These are phyloP conservation scores for Megalops atlanticus DNA, from an alignment of 2,113 vertebrate species.

Conservation along the genomic window DNA sequence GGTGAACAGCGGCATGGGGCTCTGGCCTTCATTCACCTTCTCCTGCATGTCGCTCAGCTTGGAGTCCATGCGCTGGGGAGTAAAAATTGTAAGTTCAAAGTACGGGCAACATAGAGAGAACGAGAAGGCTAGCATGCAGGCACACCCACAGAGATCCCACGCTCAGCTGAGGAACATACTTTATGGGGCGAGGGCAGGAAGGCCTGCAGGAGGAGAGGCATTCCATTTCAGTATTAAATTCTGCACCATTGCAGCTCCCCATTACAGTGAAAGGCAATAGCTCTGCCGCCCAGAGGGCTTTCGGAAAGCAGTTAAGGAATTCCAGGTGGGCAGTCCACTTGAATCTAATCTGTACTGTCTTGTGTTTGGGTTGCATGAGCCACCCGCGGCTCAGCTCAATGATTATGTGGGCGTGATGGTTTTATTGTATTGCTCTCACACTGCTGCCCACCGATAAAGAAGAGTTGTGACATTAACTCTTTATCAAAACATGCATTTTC, in stretches of 20 bases:
- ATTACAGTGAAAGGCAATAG: neutral
- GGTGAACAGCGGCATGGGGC: conserved; percentile 91
- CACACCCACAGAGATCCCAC: no score
- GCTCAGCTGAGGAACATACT: no score
- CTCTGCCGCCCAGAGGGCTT: neutral
- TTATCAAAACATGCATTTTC: neutral
- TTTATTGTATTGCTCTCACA: no score
- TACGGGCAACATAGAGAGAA: neutral
- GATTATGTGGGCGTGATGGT: neutral
- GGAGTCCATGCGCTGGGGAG: conserved; percentile 84
- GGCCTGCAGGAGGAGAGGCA: neutral
- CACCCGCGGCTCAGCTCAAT: neutral
- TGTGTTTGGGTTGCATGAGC: neutral
- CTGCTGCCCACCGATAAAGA: neutral
- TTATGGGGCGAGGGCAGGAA: neutral
- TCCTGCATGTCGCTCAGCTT: conserved; percentile 87
- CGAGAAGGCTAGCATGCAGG: neutral
- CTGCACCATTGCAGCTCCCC: neutral
- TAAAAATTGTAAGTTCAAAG: no score
- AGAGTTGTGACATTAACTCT: neutral
- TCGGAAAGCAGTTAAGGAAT: neutral
- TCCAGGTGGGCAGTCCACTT: neutral
- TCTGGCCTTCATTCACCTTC: conserved; percentile 78
- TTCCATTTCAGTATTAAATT: conserved; percentile 1
- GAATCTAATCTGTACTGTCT: neutral